phyloP scores from a whole-genome alignment of 2,888 invertebrate species.

The Latrodectus elegans region DNA sequence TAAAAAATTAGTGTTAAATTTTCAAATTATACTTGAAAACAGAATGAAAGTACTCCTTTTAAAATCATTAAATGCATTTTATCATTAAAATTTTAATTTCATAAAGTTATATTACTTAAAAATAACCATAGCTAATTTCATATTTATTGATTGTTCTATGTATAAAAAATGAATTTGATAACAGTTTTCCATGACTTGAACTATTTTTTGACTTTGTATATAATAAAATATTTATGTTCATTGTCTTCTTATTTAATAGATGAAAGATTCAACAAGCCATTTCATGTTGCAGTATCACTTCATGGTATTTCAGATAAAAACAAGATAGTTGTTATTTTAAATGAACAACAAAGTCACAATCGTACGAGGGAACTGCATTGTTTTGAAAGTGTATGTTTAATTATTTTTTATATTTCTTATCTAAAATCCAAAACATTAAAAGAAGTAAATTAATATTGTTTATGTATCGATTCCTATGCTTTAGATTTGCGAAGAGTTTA shows the following conservation, averaged over 20 bases:
- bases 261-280: conserved; percentile 91
- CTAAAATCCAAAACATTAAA: no score
- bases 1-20: no score
- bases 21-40: no score
- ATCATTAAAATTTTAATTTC: no score
- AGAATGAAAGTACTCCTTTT: no score
- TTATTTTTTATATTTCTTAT: neutral
- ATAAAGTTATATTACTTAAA: no score
- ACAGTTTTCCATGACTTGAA: neutral
- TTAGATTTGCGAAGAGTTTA: conserved; percentile 89
- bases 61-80: no score
- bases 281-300: conserved; percentile 88
- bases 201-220: neutral
- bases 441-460: neutral
- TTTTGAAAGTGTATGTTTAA: conserved; percentile 77
- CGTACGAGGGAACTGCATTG: conserved; percentile 89
- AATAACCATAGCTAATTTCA: no score
- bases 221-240: neutral
- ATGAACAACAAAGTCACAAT: conserved; percentile 82
- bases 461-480: conserved; percentile 37
- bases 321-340: conserved; percentile 81
- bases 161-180: no score
- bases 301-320: conserved; percentile 87
- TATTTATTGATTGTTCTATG: no score
- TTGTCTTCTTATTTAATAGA: conserved; percentile 78